Base-by-base conservation (phyloP, 2,113 vertebrate genomes). In the Hipposideros armiger region DNA sequence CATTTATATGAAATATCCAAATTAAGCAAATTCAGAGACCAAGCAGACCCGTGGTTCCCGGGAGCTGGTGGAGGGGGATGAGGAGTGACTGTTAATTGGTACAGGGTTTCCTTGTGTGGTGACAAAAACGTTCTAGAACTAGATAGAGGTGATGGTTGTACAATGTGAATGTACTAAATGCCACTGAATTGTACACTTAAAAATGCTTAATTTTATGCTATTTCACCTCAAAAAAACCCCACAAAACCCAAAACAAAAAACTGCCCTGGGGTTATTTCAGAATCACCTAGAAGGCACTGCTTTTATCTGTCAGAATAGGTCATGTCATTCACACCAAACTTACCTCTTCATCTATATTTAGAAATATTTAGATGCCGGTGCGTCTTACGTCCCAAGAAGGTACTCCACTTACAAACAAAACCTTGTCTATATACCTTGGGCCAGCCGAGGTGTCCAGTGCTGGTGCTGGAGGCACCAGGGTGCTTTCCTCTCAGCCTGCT, bases 131-230 rank as follows among this genome's bases (percentile, higher is more conserved):
- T 17, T 52, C 36, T 54, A 17, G 47, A 58, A 47, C 45, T 36
- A 20, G 11, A 45, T 4, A 19, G 40, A 73, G 30, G 60, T 10
- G 42, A 17, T 2, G 7, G 7, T 1, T 5, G 16, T 7, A 52
- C 11, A 30, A 0, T 1, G 42, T 4, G 11, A 50, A 45, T 9
- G 2, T 7, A 16, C 4, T 0, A 52, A 40, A 62, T 15, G 22
- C 45, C 60, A 47, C 80, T 47, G 26, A 50, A 13, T 2, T 10
- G 15, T 76, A 47, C 13, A 0, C 7, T 32, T 52, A 22, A 47
- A 67, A 22, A 42, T 11, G 74, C 42, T 36, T 69, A 24, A 20
- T 58, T 74, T 81, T 69, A 50, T 0, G 32, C 58, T 45, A 15
- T 91, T 91, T 88, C 47, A 13, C 56, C 11, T 20, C 10, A 14